phyloP scores from a whole-genome alignment of 2,797 vertebrate species.

The Gorsachius magnificus region DNA sequence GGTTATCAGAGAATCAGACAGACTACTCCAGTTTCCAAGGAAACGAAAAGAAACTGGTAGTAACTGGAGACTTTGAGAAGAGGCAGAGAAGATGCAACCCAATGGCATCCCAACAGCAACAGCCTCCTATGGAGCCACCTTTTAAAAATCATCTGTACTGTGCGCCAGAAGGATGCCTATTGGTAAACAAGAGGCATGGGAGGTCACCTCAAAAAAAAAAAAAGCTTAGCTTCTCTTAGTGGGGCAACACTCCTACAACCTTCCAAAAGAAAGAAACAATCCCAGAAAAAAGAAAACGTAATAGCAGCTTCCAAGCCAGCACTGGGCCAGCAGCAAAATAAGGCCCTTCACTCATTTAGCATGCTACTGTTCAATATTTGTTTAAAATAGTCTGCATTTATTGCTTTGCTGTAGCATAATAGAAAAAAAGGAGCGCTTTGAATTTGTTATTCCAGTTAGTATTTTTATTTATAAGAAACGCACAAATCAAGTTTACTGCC shows the following conservation, averaged over 20 bases:
- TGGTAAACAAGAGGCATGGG: accelerated
- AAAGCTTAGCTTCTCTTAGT: not conserved
- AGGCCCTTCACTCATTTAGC: not conserved
- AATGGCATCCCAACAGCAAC: not conserved
- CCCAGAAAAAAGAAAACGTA: not conserved
- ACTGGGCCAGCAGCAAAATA: not conserved
- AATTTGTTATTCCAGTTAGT: not conserved
- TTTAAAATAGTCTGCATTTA: not conserved
- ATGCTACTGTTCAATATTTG: not conserved
- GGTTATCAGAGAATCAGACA: not conserved
- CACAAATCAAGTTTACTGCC: not conserved
- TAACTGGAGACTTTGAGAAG: not conserved
- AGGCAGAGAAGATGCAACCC: not conserved
- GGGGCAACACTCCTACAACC: not conserved
- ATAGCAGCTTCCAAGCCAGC: not conserved
- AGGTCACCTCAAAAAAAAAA: not conserved
- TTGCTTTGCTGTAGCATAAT: not conserved
- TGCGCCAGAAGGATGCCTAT: not conserved
- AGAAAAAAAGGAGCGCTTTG: not conserved
- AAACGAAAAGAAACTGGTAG: not conserved
- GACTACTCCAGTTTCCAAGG: not conserved
- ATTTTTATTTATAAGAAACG: not conserved
- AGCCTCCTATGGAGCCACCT: not conserved
- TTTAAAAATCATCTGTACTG: not conserved
- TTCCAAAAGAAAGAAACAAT: not conserved